These are phyloP conservation scores for Trissolcus basalis DNA, from an alignment of 1,140 invertebrate species.

Conservation along the genomic window DNA sequence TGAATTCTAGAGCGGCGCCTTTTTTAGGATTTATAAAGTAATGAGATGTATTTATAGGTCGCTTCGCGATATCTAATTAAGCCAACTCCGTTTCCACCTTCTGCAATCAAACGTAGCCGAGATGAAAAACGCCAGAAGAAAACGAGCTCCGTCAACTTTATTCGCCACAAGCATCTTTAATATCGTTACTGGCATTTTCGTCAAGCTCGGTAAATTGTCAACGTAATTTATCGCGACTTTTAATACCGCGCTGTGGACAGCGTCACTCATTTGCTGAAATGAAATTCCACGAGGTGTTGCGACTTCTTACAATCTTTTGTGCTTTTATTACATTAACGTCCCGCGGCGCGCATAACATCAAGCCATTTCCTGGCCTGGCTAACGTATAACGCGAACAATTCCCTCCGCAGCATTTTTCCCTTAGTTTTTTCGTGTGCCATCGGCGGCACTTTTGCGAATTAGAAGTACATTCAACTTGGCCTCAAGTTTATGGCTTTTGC, in stretches of 20 bases:
- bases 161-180: slow-evolving; percentile 38
- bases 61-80: slow-evolving; percentile 8
- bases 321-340: slow-evolving; percentile 60
- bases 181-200: slow-evolving; percentile 32
- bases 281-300: slow-evolving; percentile 47
- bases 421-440: neutral
- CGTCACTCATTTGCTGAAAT: slow-evolving; percentile 48
- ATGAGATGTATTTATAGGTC: neutral
- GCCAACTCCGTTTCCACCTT: slow-evolving; percentile 1
- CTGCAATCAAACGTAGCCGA: slow-evolving; percentile 8
- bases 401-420: slow-evolving; percentile 13
- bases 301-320: slow-evolving; percentile 46
- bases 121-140: slow-evolving; percentile 1
- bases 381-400: slow-evolving; percentile 48
- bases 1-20: neutral
- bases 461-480: slow-evolving; percentile 61
- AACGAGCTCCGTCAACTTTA: slow-evolving; percentile 12
- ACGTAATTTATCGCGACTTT: slow-evolving; percentile 41
- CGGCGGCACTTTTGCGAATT: slow-evolving; percentile 56
- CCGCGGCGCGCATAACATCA: slow-evolving; percentile 52
- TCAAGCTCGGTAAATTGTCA: slow-evolving; percentile 23
- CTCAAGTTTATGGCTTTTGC: slow-evolving; percentile 64
- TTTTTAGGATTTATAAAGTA: slow-evolving; percentile 2
- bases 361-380: slow-evolving; percentile 61
- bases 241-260: slow-evolving; percentile 31